Evolutionary conservation across 2,113 vertebrate genomes (phyloP).

Genomic region (zebrafish (Danio rerio)): DNA sequence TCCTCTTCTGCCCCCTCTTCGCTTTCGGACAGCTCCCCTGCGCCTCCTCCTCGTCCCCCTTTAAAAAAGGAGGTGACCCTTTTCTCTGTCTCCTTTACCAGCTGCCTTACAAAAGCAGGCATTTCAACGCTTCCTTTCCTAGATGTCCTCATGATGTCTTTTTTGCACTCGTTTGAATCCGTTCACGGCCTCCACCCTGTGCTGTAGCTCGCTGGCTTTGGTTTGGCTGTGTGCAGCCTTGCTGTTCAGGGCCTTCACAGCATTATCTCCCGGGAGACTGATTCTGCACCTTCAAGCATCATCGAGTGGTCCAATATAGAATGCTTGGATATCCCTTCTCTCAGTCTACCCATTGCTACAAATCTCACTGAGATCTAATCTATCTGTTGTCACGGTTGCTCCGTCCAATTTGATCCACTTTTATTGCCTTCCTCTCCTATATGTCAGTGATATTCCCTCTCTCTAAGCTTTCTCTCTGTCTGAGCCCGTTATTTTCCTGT

Average conservation of each 20-base stretch:
- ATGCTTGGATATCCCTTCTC: background rate
- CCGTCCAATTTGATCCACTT: slow-evolving; percentile 58
- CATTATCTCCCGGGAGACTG: slow-evolving; percentile 45
- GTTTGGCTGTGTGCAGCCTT: slow-evolving; percentile 48
- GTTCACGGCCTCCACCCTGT: slow-evolving; percentile 50
- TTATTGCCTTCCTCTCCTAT: slow-evolving; percentile 70
- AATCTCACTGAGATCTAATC: background rate
- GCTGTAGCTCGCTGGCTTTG: slow-evolving; percentile 23
- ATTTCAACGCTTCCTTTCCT: slow-evolving; percentile 78
- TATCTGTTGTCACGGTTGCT: slow-evolving; percentile 29
- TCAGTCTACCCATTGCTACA: slow-evolving; percentile 38
- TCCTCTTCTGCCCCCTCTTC: slow-evolving; percentile 67
- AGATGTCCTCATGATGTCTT: slow-evolving; percentile 72
- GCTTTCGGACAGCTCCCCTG: slow-evolving; percentile 61
- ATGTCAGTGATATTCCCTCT: slow-evolving; percentile 69
- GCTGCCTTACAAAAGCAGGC: slow-evolving; percentile 78
- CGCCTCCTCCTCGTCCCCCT: slow-evolving; percentile 71
- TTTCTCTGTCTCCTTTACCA: slow-evolving; percentile 80
- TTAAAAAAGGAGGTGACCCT: slow-evolving; percentile 80
- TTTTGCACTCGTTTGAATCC: slow-evolving; percentile 47
- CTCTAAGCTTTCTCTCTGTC: slow-evolving; percentile 63
- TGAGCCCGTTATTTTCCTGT: slow-evolving; percentile 68
- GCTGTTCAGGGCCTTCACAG: slow-evolving; percentile 44
- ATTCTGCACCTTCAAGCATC: slow-evolving; percentile 36
- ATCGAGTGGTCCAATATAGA: slow-evolving; percentile 37